Conservation (phyloP, 2,888 invertebrate species). For the Ichneumoninae sp. region DNA sequence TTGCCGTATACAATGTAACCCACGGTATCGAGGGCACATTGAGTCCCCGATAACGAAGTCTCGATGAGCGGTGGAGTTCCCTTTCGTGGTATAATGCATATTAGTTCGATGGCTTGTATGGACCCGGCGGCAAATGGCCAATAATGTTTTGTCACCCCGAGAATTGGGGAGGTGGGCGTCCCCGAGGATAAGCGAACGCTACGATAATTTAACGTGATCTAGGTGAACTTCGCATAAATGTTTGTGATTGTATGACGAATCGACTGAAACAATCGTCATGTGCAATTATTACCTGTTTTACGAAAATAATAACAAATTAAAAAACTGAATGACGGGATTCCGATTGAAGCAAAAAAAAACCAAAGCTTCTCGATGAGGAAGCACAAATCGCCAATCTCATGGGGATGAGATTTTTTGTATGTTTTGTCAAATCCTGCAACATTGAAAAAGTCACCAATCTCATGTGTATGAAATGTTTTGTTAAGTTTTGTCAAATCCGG, state of each 20-base stretch:
- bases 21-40: background rate
- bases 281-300: background rate
- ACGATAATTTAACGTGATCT: background rate
- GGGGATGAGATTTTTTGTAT: too few relatives aligned
- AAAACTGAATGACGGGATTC: background rate
- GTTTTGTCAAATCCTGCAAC: background rate
- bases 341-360: too few relatives aligned
- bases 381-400: too few relatives aligned
- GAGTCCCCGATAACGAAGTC: conserved; percentile 19
- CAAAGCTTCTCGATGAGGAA: too few relatives aligned
- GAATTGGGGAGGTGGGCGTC: background rate
- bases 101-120: conserved; percentile 1
- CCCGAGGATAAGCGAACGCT: background rate
- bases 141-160: background rate
- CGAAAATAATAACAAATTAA: background rate
- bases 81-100: conserved; percentile 19
- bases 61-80: background rate
- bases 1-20: background rate
- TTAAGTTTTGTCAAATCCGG: background rate
- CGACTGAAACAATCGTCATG: background rate
- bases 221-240: background rate
- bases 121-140: background rate
- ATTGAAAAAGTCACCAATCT: background rate
- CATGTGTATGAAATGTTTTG: background rate
- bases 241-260: background rate